Evolutionary conservation across 2,888 invertebrate species (phyloP).

Genomic region (Ochropacha duplaris): DNA sequence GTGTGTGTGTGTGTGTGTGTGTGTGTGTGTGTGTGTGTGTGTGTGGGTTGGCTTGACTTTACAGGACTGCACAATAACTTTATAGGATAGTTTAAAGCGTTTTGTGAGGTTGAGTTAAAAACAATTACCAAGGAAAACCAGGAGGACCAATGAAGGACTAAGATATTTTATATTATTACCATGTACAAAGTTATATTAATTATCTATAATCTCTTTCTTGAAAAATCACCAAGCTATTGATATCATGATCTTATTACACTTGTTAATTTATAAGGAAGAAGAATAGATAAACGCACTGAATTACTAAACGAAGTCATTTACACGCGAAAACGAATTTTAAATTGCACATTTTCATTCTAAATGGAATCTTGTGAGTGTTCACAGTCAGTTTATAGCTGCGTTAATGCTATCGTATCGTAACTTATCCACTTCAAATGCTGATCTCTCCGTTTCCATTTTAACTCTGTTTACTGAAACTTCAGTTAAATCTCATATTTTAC

Average conservation of each 20-base stretch:
- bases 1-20: no score
- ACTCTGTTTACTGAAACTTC: background rate
- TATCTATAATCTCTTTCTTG: no score
- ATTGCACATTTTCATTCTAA: constrained; percentile 6
- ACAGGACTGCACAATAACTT: no score
- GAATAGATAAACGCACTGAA: background rate
- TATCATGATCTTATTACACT: background rate
- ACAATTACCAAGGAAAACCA: no score
- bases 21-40: no score
- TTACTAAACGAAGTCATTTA: background rate
- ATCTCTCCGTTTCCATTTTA: background rate
- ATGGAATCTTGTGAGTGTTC: background rate
- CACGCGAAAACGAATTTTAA: constrained; percentile 1
- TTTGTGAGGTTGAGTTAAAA: no score
- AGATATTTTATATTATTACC: no score
- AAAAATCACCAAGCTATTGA: no score
- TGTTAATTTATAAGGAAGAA: background rate
- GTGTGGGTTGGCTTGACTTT: no score
- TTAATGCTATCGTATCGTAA: background rate
- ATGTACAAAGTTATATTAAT: no score
- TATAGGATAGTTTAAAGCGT: no score
- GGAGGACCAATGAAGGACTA: no score
- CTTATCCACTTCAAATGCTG: background rate
- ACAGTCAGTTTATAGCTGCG: background rate
- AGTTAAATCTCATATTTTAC: background rate